Evolutionary conservation across 2,888 invertebrate species (phyloP).

Genomic region (Byasa hedistus): DNA sequence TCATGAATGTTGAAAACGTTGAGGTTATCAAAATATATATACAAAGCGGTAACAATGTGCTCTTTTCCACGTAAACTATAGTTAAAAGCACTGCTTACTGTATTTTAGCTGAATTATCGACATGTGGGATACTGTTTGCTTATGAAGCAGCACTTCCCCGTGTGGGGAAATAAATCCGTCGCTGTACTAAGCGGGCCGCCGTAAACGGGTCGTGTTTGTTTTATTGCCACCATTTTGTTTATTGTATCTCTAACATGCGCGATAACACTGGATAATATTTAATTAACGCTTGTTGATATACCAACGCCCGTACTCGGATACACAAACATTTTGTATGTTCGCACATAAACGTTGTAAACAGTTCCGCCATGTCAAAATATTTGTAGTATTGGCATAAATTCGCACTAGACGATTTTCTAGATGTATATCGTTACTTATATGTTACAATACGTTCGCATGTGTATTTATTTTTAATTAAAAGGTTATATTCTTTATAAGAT

Average conservation of each 20-base stretch:
- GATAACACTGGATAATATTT: conserved; percentile 38
- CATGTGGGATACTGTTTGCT: conserved; percentile 56
- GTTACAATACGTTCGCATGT: too few relatives aligned
- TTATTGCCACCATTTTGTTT: conserved; percentile 48
- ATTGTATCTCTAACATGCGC: conserved; percentile 37
- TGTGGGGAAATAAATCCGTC: conserved; percentile 55
- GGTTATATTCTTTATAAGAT: too few relatives aligned
- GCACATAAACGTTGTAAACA: conserved; percentile 11
- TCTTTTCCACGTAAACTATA: neutral
- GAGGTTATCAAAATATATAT: too few relatives aligned
- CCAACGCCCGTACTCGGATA: conserved; percentile 17
- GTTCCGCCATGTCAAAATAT: conserved; percentile 22
- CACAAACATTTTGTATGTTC: conserved; percentile 16
- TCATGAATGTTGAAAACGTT: too few relatives aligned
- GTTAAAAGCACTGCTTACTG: neutral
- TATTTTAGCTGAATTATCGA: conserved; percentile 48
- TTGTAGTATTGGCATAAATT: conserved; percentile 17
- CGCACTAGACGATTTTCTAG: neutral
- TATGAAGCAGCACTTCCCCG: conserved; percentile 41
- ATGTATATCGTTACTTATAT: neutral
- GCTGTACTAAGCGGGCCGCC: conserved; percentile 33
- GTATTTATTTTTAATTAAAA: too few relatives aligned
- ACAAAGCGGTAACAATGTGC: too few relatives aligned
- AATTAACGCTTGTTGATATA: conserved; percentile 30
- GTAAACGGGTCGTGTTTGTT: conserved; percentile 51